Base-by-base conservation (phyloP, 2,113 vertebrate genomes). In the Sander vitreus region DNA sequence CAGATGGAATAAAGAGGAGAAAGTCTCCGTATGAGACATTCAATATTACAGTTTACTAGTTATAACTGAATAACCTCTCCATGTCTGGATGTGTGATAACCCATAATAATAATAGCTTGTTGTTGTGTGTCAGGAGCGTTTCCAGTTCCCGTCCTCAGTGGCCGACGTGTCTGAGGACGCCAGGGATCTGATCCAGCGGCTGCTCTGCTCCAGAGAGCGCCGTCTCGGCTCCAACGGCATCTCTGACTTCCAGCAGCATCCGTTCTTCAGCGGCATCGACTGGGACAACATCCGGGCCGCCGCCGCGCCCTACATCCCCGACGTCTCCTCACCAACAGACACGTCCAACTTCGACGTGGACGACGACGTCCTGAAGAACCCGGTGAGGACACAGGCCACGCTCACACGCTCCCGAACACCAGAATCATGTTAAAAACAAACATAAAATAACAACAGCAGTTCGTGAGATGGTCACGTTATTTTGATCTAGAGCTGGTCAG, bases 301-400 rank as follows among this genome's bases (percentile, higher is more conserved):
- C 1, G 97, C 97, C 84, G 98, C 98, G 0, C 98, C 98, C 6
- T 99, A 99, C 83, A 97, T 99, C 85, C 98, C 98, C 0, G 98
- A 99, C 0, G 98, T 99, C 89, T 99, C 97, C 93, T 99, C 98
- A 23, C 98, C 98, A 59, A 99, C 98, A 0, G 98, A 99, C 94
- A 99, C 98, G 0, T 99, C 98, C 27, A 99, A 99, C 94, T 99
- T 99, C 0, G 98, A 99, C 1, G 98, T 99, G 77, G 98, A 99
- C 2, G 98, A 99, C 5, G 98, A 99, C 13, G 94, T 98, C 11
- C 95, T 99, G 3, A 96, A 99, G 89, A 99, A 99, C 89, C 95
- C 95, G 27, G 27, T 27, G 27, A 27, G n/a, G n/a, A n/a, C n/a
- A n/a, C n/a, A n/a, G n/a, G n/a, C n/a, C n/a, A n/a, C n/a, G n/a